A percentile compares a stretch with the other conserved stretches of the same genome.
These are phyloP conservation scores for Phalanger gymnotis DNA, from an alignment of 2,797 vertebrate genomes.

Conservation along the genomic window DNA sequence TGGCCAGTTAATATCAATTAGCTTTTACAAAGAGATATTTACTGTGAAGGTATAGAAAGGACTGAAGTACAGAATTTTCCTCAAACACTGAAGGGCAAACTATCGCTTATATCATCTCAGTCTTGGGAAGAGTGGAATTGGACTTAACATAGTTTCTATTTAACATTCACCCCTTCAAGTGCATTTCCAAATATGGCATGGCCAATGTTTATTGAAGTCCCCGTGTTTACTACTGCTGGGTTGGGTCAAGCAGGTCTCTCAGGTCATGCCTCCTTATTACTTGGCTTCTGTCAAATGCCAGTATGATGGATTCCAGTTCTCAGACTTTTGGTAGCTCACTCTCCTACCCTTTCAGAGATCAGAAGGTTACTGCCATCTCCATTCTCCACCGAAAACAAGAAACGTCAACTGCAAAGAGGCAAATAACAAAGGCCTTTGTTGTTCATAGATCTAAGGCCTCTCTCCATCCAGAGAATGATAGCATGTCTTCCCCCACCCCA, in stretches of 20 bases:
- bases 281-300: background rate
- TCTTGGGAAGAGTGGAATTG: background rate
- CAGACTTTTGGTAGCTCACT: background rate
- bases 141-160: background rate
- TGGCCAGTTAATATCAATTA: background rate
- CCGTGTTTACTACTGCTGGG: background rate
- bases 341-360: background rate
- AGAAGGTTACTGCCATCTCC: background rate
- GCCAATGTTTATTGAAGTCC: background rate
- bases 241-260: background rate
- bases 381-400: background rate
- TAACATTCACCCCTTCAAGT: background rate
- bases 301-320: background rate
- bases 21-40: background rate
- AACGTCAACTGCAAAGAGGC: background rate
- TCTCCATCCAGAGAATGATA: background rate
- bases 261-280: background rate
- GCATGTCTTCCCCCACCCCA: background rate
- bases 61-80: background rate
- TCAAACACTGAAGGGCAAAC: background rate
- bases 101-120: background rate
- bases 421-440: background rate
- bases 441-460: background rate
- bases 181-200: background rate
- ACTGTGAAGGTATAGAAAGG: background rate